A percentile compares a stretch with the other conserved stretches of the same genome.
These are phyloP conservation scores for Perca schrenkii DNA, from an alignment of 2,113 vertebrate species.

Conservation along the genomic window DNA sequence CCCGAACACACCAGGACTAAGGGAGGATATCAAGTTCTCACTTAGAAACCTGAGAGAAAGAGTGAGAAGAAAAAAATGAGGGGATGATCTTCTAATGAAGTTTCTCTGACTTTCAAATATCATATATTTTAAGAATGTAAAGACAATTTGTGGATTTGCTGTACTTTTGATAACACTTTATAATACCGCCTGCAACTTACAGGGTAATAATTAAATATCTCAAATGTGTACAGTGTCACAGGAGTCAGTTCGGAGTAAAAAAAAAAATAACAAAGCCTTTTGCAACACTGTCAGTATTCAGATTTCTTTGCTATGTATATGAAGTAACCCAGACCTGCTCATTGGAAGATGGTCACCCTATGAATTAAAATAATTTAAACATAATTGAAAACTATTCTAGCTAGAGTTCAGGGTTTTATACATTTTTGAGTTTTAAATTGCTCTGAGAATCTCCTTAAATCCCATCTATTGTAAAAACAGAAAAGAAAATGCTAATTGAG, in stretches of 20 bases:
- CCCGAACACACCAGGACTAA: constrained; percentile 82
- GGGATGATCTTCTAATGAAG: neutral
- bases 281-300: neutral
- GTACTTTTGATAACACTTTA: no score
- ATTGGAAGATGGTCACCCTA: neutral
- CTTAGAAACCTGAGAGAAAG: constrained; percentile 82
- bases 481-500: neutral
- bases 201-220: neutral
- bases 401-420: neutral
- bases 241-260: neutral
- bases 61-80: neutral
- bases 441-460: neutral
- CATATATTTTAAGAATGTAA: neutral
- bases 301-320: no score
- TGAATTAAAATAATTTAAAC: neutral
- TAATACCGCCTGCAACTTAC: no score
- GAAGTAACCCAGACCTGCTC: neutral
- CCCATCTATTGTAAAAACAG: neutral
- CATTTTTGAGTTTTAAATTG: neutral
- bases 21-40: constrained; percentile 80
- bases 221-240: neutral
- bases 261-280: neutral
- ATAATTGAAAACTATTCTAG: neutral
- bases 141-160: neutral
- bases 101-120: neutral